Evolutionary conservation across 1,140 invertebrate genomes (phyloP), one percentile per base, ranked within the genome.

Genomic region (Bradynema listronoti): DNA sequence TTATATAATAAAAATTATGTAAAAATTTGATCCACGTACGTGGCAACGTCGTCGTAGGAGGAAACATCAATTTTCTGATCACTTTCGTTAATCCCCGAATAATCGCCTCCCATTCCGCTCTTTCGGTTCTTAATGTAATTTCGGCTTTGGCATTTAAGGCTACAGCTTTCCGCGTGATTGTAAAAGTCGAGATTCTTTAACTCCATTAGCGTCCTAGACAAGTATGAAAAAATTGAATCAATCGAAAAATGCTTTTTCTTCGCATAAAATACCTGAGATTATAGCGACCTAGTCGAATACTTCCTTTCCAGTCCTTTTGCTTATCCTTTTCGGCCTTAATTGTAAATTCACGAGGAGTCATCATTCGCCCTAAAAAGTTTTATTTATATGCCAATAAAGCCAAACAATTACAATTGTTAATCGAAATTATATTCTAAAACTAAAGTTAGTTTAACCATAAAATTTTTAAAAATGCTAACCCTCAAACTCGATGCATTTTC

Each of bases 251-350:
- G 25, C 9, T 16, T n/a, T n/a, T n/a, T n/a, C n/a, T n/a, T n/a
- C n/a, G n/a, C 14, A 24, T 14, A 42, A 14, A 14, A 2, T 66
- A 78, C 78, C 78, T 68, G 11, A 80, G 49, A 61, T 79, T 79
- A 33, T 73, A 64, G 6, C 79, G 77, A 58, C 79, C 75, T 19
- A 81, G 75, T 52, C 80, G 58, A 27, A 81, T 78, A 16, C 78
- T 79, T 64, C 80, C 81, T 63, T 81, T 81, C 80, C 80, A 81
- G 61, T 81, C 80, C 57, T 81, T 81, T 34, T 81, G 71, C 53
- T 78, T 78, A 30, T 80, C 78, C 61, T 81, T 81, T 34, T 81
- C 78, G 34, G 79, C 80, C 66, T 78, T 72, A 5, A 80, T 71
- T 49, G 75, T 76, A 51, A 80, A 80, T 27, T 72, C 69, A 39